Percentiles rank a stretch among this genome's conserved stretches.
Conservation (phyloP, 2,113 vertebrate genomes). For the Brachirus orientalis region DNA sequence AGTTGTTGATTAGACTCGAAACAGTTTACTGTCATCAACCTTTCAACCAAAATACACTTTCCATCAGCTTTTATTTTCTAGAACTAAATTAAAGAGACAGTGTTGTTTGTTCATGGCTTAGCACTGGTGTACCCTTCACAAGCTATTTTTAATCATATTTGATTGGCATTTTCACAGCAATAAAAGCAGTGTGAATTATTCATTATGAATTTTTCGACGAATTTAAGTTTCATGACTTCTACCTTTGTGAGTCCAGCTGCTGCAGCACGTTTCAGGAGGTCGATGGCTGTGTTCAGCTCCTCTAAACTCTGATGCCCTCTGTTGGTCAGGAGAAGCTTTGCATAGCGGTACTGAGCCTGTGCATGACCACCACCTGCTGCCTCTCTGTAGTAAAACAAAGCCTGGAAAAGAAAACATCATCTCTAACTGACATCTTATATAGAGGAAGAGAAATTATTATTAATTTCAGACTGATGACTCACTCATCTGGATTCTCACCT, state of each 20-base stretch:
- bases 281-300: constrained; percentile 72
- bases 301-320: constrained; percentile 59
- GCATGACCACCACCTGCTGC: constrained; percentile 86
- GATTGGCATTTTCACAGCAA: no score
- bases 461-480: neutral
- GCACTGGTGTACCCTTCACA: no score
- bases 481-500: constrained; percentile 70
- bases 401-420: constrained; percentile 75
- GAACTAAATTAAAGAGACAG: no score
- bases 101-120: no score
- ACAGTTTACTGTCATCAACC: no score
- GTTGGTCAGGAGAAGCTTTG: constrained; percentile 83
- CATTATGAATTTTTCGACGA: no score
- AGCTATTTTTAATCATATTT: no score
- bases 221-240: constrained; percentile 19
- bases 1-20: no score
- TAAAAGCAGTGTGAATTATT: no score
- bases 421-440: neutral
- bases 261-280: constrained; percentile 85
- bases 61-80: no score
- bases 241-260: constrained; percentile 87
- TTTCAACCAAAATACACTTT: no score
- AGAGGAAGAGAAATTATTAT: neutral
- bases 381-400: constrained; percentile 84
- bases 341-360: constrained; percentile 91